Percentiles rank a stretch among this genome's conserved stretches.
These are phyloP conservation scores for Tonatia bakeri DNA, from an alignment of 2,113 vertebrate species.

Conservation along the genomic window DNA sequence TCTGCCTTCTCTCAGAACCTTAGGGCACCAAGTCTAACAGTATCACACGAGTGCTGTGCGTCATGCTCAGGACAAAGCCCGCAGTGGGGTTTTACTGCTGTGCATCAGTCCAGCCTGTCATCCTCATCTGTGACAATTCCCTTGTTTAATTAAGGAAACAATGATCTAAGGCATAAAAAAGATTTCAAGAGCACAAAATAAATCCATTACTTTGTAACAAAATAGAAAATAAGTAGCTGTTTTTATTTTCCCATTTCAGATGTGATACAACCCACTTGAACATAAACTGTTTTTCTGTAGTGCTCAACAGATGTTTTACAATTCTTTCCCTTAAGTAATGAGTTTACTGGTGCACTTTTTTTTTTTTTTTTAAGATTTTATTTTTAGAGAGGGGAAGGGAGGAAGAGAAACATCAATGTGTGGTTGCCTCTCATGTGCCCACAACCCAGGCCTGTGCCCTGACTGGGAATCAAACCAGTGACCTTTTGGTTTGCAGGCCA, in stretches of 20 bases:
- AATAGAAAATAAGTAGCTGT: background rate
- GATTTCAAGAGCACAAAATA: conserved; percentile 24
- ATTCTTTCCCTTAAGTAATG: background rate
- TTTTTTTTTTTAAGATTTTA: too few species aligned
- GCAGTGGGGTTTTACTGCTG: background rate
- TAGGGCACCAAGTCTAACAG: background rate
- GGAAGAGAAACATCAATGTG: too few species aligned
- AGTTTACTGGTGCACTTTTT: background rate
- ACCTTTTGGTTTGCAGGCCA: too few species aligned
- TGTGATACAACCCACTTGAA: background rate
- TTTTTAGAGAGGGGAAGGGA: too few species aligned
- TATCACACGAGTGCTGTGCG: too few species aligned
- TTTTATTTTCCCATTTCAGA: background rate
- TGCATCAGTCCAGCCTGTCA: background rate
- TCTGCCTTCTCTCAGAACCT: background rate
- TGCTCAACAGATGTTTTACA: background rate
- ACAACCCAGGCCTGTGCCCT: too few species aligned
- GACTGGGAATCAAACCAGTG: too few species aligned
- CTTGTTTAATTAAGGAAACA: background rate
- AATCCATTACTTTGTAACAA: background rate
- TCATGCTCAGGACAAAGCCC: background rate
- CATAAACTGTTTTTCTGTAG: background rate
- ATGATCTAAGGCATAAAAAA: background rate
- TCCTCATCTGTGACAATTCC: background rate
- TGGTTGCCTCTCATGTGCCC: too few species aligned